phyloP scores from a whole-genome alignment of 2,888 invertebrate genomes.

The Pachymerium ferrugineum region DNA sequence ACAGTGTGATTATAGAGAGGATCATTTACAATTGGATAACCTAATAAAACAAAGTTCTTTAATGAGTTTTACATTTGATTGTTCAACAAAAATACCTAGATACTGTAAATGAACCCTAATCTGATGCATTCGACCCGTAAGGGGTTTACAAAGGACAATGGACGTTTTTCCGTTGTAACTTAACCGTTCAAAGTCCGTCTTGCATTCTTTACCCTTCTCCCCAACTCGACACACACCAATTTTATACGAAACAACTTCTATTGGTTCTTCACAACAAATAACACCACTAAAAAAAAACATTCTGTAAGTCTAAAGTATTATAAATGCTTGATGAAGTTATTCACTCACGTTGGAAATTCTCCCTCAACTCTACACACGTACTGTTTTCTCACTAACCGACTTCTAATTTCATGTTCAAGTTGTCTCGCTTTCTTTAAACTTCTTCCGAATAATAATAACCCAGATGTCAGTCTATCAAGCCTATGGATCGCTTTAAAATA shows the following conservation, averaged over 20 bases:
- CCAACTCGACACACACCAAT: conserved; percentile 94
- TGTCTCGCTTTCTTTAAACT: conserved; percentile 88
- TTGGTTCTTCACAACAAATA: conserved; percentile 80
- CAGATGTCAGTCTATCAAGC: conserved; percentile 92
- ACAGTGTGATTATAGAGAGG: conserved; percentile 93
- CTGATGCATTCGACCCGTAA: conserved; percentile 97
- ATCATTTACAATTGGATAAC: conserved; percentile 95
- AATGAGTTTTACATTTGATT: neutral
- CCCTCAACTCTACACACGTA: conserved; percentile 94
- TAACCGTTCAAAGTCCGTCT: conserved; percentile 82
- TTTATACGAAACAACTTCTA: conserved; percentile 90
- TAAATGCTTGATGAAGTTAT: neutral
- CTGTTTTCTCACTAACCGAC: conserved; percentile 86
- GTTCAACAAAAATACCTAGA: conserved; percentile 59
- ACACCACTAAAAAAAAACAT: conserved; percentile 60
- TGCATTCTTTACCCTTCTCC: conserved; percentile 85
- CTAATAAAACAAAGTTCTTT: conserved; percentile 50
- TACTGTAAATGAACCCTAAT: conserved; percentile 97
- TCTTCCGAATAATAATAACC: conserved; percentile 84
- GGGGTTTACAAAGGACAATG: conserved; percentile 85
- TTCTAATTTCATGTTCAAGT: conserved; percentile 91
- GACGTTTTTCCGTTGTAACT: conserved; percentile 85
- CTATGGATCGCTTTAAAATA: conserved; percentile 68
- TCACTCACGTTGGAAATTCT: conserved; percentile 78
- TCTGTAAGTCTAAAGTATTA: too few species aligned